Evolutionary conservation across 2,113 vertebrate species (phyloP).

Genomic region (Pteronura brasiliensis): DNA sequence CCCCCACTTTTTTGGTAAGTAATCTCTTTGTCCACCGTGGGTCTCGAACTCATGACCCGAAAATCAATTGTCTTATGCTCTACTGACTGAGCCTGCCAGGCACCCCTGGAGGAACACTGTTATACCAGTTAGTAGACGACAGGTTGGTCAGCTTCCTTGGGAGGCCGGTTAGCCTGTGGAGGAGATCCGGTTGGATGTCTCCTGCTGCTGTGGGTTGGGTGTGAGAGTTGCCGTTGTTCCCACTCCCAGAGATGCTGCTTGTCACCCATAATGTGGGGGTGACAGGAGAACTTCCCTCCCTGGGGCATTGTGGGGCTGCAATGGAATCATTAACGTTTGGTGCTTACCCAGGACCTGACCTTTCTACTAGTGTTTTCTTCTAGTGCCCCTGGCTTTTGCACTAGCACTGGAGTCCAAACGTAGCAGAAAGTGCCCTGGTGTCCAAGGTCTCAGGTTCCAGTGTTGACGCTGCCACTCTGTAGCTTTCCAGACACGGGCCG

Average conservation of each 20-base stretch:
- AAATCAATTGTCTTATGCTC: background rate
- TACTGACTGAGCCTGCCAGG: background rate
- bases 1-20: too few species aligned
- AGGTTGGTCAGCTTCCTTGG: background rate
- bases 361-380: background rate
- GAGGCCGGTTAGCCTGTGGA: background rate
- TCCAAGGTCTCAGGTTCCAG: background rate
- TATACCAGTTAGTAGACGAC: background rate
- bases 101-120: background rate
- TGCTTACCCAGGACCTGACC: background rate
- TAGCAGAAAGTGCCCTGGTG: background rate
- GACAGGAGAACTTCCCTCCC: background rate
- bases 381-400: background rate
- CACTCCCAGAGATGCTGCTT: background rate
- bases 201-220: background rate
- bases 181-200: background rate
- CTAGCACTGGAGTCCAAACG: background rate
- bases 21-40: background rate
- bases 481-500: background rate
- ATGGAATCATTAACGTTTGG: background rate
- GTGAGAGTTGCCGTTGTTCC: background rate
- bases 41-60: background rate
- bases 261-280: background rate
- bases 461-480: background rate
- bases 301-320: too few species aligned